Conservation (phyloP, 30 jellyfish, hydroid and myxozoan species). For the Mastigias papua region DNA sequence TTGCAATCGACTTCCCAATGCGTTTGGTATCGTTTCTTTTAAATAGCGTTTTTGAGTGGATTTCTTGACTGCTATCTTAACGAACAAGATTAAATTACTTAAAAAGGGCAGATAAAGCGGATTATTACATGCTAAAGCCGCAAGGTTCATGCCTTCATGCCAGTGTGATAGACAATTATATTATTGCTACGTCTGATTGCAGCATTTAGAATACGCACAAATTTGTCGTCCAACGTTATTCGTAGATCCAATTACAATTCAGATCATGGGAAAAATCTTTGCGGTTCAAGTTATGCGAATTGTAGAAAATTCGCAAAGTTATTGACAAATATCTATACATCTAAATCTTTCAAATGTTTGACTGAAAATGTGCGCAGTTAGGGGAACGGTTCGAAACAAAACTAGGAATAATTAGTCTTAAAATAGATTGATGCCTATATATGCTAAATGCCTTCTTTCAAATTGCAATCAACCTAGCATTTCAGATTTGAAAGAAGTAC, state of each 20-base stretch:
- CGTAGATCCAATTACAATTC: slow-evolving; percentile 2
- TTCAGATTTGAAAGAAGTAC: too few species aligned
- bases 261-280: slow-evolving; percentile 29
- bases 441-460: background rate
- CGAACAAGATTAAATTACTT: slow-evolving; percentile 24
- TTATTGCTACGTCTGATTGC: slow-evolving; percentile 7
- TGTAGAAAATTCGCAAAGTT: background rate
- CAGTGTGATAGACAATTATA: background rate
- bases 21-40: slow-evolving; percentile 41
- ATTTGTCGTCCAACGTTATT: background rate
- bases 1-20: slow-evolving; percentile 15
- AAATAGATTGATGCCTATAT: background rate
- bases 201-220: background rate
- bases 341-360: too few species aligned
- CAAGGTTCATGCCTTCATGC: slow-evolving; percentile 21
- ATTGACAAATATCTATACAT: too few species aligned
- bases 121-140: slow-evolving; percentile 20
- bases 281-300: slow-evolving; percentile 1
- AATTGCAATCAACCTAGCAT: too few species aligned
- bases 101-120: slow-evolving; percentile 8
- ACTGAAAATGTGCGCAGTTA: background rate
- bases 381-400: background rate
- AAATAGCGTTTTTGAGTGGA: slow-evolving; percentile 12
- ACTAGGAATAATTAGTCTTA: background rate
- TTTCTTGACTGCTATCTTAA: slow-evolving; percentile 34